These are phyloP conservation scores for Tubulanus polymorphus DNA, from an alignment of 2,888 invertebrate genomes.

Conservation along the genomic window DNA sequence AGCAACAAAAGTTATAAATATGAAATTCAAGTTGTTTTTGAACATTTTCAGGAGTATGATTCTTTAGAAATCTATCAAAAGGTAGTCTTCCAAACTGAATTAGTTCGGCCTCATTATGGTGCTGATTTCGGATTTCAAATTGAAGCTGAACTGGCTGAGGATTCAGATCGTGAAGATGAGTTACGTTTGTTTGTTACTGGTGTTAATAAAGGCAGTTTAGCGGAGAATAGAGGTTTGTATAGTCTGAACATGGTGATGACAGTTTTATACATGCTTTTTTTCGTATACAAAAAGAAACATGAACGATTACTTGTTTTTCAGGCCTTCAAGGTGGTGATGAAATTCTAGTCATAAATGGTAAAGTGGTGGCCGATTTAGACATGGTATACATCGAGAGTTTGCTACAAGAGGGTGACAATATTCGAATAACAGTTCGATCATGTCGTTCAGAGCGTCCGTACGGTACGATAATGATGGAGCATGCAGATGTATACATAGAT, in stretches of 20 bases:
- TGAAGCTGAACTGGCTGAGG: conserved; percentile 94
- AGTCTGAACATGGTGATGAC: neutral
- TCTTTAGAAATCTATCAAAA: conserved; percentile 88
- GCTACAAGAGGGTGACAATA: conserved; percentile 85
- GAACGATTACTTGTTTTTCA: conserved; percentile 48
- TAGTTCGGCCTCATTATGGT: conserved; percentile 82
- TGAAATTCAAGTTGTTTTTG: no score
- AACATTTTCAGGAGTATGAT: conserved; percentile 50
- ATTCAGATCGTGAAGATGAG: conserved; percentile 92
- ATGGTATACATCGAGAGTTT: conserved; percentile 99
- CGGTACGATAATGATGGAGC: conserved; percentile 59
- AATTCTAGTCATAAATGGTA: conserved; percentile 98
- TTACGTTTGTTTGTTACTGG: conserved; percentile 95
- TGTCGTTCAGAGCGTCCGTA: conserved; percentile 66
- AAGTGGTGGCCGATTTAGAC: conserved; percentile 95
- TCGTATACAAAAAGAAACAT: neutral
- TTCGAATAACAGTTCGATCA: conserved; percentile 96
- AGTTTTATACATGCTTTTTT: neutral
- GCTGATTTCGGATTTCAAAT: conserved; percentile 98
- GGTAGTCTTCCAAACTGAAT: conserved; percentile 92
- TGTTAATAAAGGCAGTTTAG: conserved; percentile 91
- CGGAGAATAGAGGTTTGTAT: conserved; percentile 90
- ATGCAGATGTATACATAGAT: conserved; percentile 94
- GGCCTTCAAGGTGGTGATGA: conserved; percentile 97
- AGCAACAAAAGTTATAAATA: no score